phyloP scores from a whole-genome alignment of 2,888 invertebrate species.

The Orthonevra nobilis region DNA sequence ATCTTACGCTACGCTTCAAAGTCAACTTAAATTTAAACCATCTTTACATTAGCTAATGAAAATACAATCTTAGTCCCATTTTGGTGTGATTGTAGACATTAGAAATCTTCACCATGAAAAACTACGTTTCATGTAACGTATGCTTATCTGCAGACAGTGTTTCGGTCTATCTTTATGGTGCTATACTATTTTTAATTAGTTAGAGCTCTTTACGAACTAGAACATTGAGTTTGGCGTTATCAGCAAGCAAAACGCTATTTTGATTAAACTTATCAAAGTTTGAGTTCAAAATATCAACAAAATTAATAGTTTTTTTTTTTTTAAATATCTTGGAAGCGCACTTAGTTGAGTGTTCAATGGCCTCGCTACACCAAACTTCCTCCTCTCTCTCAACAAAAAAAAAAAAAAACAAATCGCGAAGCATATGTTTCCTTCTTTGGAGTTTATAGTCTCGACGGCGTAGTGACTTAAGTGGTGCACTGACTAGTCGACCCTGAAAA shows the following conservation, averaged over 20 bases:
- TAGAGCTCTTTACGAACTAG: conserved; percentile 16
- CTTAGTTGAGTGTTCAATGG: conserved; percentile 39
- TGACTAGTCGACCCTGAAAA: conserved; percentile 42
- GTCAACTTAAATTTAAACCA: too few relatives aligned
- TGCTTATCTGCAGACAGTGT: conserved; percentile 31
- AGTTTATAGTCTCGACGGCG: too few relatives aligned
- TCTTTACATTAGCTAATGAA: too few relatives aligned
- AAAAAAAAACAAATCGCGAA: neutral
- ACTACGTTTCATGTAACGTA: conserved; percentile 33
- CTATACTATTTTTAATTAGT: conserved; percentile 35
- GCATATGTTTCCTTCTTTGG: conserved; percentile 15
- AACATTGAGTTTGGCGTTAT: conserved; percentile 34
- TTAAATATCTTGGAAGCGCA: neutral
- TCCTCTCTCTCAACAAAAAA: conserved; percentile 9
- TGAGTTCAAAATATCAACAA: neutral
- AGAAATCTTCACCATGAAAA: conserved; percentile 1
- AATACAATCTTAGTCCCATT: too few relatives aligned
- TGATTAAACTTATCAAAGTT: conserved; percentile 12
- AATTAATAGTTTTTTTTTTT: too few relatives aligned
- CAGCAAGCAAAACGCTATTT: conserved; percentile 9
- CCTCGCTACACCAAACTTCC: conserved; percentile 6
- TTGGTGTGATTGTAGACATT: too few relatives aligned
- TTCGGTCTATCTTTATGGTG: conserved; percentile 37
- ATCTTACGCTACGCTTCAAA: too few relatives aligned
- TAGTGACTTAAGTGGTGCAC: conserved; percentile 23